phyloP scores from a whole-genome alignment of 2,797 vertebrate genomes.

The Manis javanica region DNA sequence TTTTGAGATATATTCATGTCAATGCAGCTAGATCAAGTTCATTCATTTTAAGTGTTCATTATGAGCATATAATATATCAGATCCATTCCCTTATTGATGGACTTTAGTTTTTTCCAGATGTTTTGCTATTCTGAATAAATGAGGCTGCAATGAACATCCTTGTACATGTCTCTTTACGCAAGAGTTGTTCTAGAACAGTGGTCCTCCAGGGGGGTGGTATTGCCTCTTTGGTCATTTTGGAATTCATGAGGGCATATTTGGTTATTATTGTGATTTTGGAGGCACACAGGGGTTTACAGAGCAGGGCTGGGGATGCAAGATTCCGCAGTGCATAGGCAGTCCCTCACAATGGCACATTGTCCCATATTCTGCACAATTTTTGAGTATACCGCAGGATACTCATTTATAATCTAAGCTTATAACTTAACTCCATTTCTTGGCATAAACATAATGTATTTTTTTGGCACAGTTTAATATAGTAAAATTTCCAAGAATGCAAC shows the following conservation, averaged over 20 bases:
- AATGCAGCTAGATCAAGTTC: neutral
- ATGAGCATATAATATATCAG: neutral
- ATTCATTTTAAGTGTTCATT: neutral
- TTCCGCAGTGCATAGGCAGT: neutral
- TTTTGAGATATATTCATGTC: neutral
- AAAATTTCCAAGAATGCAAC: slow-evolving; percentile 75
- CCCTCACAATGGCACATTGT: neutral
- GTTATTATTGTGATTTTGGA: slow-evolving; percentile 10
- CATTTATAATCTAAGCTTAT: slow-evolving; percentile 39
- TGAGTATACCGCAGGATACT: neutral
- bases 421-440: slow-evolving; percentile 57
- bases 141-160: neutral
- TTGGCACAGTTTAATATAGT: slow-evolving; percentile 64
- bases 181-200: slow-evolving; percentile 2
- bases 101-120: neutral
- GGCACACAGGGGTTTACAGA: neutral
- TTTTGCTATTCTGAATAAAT: neutral
- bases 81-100: neutral
- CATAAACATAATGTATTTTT: slow-evolving; percentile 66
- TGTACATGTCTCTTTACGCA: neutral
- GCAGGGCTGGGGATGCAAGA: neutral
- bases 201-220: neutral
- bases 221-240: neutral
- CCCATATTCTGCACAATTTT: neutral
- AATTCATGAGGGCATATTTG: neutral